Base-by-base conservation (phyloP, 1,140 invertebrate species). In the Trachelipus rathkii region DNA sequence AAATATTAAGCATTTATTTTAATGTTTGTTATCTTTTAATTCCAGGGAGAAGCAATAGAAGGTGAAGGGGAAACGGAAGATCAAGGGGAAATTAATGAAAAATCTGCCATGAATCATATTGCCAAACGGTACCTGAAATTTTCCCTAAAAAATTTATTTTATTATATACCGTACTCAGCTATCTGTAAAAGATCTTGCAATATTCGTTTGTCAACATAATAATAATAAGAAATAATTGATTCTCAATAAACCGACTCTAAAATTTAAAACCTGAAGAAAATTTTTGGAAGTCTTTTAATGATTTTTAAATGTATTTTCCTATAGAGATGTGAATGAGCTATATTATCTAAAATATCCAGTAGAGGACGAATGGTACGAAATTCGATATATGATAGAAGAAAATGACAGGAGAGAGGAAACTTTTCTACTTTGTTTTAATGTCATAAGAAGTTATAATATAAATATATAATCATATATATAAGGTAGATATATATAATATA, bases 101-200 rank as follows among this genome's bases (percentile, higher is more conserved):
- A 69, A 85, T 85, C 46, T 83, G 74, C 78, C 44, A 60, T 78
- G 9, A 78, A 78, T 46, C 77, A 78, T 45, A 78, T 78, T 91
- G 90, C 82, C 90, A 89, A 73, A 83, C 85, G 73, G 90, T 90
- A 80, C 89, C 89, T 33, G 6, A 33, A 33, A 33, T 33, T 33
- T 3, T 6, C 33, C 33, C 33, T n/a, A n/a, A n/a, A n/a, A n/a
- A n/a, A n/a, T n/a, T n/a, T n/a, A n/a, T n/a, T 50, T 50, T 50
- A 50, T 50, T 50, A 10, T 50, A 15, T 15, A 50, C 46, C 46
- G 46, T n/a, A n/a, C n/a, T n/a, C n/a, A n/a, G n/a, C n/a, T n/a
- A n/a, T n/a, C n/a, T n/a, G n/a, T n/a, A n/a, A n/a, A n/a, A n/a
- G n/a, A n/a, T n/a, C n/a, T n/a, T n/a, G n/a, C n/a, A n/a, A n/a